Evolutionary conservation across 2,113 vertebrate genomes (phyloP).

Genomic region (Microcebus griseorufus): DNA sequence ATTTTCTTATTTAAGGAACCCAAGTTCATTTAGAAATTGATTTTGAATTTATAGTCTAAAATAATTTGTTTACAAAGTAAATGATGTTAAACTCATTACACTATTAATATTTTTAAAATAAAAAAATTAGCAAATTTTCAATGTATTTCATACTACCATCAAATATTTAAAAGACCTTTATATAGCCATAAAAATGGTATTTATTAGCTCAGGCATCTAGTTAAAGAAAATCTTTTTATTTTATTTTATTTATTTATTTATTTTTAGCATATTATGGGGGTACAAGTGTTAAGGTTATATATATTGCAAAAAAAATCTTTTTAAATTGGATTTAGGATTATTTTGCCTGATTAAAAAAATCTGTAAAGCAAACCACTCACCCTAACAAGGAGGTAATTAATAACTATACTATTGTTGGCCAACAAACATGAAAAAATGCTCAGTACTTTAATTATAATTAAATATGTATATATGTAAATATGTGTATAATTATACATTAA

Average conservation of each 20-base stretch:
- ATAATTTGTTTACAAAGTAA: conserved; percentile 40
- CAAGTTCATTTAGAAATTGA: background rate
- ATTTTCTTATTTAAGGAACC: background rate
- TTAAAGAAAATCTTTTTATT: conserved; percentile 53
- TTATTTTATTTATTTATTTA: background rate
- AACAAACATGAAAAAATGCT: too few relatives aligned
- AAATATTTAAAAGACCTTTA: conserved; percentile 64
- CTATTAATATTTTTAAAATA: conserved; percentile 52
- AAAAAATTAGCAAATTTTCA: conserved; percentile 59
- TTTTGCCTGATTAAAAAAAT: conserved; percentile 56
- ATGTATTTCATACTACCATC: background rate
- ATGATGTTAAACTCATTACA: conserved; percentile 23
- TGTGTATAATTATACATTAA: too few relatives aligned
- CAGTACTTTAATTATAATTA: too few relatives aligned
- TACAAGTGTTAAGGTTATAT: too few relatives aligned
- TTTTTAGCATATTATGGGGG: too few relatives aligned
- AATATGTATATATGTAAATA: too few relatives aligned
- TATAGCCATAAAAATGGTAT: conserved; percentile 41
- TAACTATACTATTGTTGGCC: background rate
- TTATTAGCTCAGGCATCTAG: conserved; percentile 45
- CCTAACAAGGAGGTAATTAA: conserved; percentile 40
- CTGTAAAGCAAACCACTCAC: conserved; percentile 43
- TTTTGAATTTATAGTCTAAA: background rate
- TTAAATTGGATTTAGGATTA: conserved; percentile 30
- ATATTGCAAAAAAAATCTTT: conserved; percentile 42